A percentile compares a stretch with the other conserved stretches of the same genome.
Evolutionary conservation across 1,140 invertebrate species (phyloP).

Genomic region (Brachystomella parvula): DNA sequence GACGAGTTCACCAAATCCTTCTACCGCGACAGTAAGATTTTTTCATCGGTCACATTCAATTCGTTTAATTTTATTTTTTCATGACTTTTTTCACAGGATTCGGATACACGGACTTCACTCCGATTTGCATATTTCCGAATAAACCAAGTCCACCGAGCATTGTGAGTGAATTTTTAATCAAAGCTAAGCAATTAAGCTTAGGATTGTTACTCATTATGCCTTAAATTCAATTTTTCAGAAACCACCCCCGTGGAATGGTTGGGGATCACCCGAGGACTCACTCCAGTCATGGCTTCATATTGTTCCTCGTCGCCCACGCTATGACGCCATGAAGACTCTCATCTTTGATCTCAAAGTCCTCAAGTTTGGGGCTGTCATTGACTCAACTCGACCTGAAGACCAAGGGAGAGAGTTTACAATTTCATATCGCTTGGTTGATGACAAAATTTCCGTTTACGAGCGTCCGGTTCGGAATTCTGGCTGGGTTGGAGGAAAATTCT

Average conservation of each 20-base stretch:
- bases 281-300: constrained; percentile 59
- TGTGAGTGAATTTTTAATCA: too few species aligned
- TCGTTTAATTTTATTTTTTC: too few species aligned
- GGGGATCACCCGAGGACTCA: constrained; percentile 65
- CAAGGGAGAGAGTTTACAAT: constrained; percentile 36
- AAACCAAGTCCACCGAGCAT: background rate
- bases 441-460: constrained; percentile 35
- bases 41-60: too few species aligned
- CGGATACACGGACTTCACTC: constrained; percentile 45
- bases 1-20: constrained; percentile 71
- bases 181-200: background rate
- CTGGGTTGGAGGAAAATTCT: constrained; percentile 34
- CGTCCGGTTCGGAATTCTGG: constrained; percentile 32
- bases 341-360: constrained; percentile 42
- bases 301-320: constrained; percentile 52
- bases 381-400: constrained; percentile 35
- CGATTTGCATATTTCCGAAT: constrained; percentile 39
- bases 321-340: constrained; percentile 47
- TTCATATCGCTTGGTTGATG: constrained; percentile 31
- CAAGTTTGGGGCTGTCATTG: constrained; percentile 46
- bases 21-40: constrained; percentile 52
- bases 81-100: too few species aligned
- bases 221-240: constrained; percentile 38
- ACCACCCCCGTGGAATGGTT: constrained; percentile 56
- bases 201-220: background rate